Conservation (phyloP, 2,797 vertebrate species). For the Dicrostonyx torquatus region DNA sequence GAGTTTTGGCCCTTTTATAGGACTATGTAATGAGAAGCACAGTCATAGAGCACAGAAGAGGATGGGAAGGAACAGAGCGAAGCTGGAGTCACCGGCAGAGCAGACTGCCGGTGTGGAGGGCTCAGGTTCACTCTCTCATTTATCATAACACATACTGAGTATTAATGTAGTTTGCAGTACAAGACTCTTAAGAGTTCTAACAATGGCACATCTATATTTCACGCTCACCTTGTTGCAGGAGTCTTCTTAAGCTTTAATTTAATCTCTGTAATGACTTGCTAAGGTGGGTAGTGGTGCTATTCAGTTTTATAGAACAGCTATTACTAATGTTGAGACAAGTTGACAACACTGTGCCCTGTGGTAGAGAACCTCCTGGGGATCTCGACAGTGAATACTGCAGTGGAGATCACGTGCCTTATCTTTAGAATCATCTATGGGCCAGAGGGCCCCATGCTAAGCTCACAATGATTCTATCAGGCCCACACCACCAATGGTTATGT, state of each 20-base stretch:
- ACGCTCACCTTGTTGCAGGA: not conserved
- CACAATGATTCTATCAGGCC: not conserved
- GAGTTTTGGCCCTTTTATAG: not conserved
- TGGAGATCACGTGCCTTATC: not conserved
- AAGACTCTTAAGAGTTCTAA: not conserved
- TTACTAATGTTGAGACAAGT: not conserved
- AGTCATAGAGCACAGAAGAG: not conserved
- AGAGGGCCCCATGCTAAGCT: not conserved
- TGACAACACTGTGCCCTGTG: not conserved
- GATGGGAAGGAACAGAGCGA: not conserved
- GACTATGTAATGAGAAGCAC: not conserved
- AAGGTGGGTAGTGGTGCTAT: not conserved
- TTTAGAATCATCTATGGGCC: not conserved
- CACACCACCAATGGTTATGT: not conserved
- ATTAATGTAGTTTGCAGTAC: not conserved
- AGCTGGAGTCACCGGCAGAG: not conserved
- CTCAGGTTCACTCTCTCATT: not conserved
- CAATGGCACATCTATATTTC: constrained; percentile 14
- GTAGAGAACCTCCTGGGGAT: not conserved
- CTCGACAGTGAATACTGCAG: not conserved
- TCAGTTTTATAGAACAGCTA: not conserved
- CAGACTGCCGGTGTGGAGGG: not conserved
- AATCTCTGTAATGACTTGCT: constrained; percentile 15
- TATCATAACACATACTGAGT: not conserved
- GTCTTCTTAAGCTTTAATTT: constrained; percentile 42